These are phyloP conservation scores for Vultur gryphus DNA, from an alignment of 2,797 vertebrate genomes.

Conservation along the genomic window DNA sequence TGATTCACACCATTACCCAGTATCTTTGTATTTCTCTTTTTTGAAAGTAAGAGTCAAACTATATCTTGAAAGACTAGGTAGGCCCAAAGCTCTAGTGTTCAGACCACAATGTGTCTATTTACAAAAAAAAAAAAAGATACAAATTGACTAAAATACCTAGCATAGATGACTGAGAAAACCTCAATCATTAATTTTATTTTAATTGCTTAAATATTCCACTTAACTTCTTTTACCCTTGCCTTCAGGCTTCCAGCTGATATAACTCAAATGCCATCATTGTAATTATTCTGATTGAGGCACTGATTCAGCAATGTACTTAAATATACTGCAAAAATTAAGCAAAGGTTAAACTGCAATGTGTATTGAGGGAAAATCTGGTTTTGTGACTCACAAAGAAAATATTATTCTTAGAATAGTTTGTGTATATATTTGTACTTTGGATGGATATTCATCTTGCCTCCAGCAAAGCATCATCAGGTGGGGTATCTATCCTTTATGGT, in stretches of 20 bases:
- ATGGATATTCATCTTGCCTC: neutral
- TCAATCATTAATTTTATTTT: neutral
- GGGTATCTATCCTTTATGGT: neutral
- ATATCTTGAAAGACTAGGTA: neutral
- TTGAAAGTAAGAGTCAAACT: neutral
- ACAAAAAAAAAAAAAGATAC: rapidly evolving
- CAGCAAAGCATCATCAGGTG: neutral
- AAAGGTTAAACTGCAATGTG: neutral
- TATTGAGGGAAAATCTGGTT: neutral
- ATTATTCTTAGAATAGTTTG: neutral
- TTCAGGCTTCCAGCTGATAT: neutral
- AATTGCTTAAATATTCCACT: neutral
- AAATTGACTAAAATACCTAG: neutral
- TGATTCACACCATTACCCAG: neutral
- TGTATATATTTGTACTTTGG: neutral
- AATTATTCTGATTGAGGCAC: neutral
- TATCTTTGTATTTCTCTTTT: neutral
- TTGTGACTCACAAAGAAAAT: neutral
- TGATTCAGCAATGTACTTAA: neutral
- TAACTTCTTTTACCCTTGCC: neutral
- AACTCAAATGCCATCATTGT: neutral
- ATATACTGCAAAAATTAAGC: neutral
- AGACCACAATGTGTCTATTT: neutral
- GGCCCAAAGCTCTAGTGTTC: neutral
- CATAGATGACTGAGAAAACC: neutral